Conservation (phyloP, 2,113 vertebrate species). For the Dermatemys mawii region DNA sequence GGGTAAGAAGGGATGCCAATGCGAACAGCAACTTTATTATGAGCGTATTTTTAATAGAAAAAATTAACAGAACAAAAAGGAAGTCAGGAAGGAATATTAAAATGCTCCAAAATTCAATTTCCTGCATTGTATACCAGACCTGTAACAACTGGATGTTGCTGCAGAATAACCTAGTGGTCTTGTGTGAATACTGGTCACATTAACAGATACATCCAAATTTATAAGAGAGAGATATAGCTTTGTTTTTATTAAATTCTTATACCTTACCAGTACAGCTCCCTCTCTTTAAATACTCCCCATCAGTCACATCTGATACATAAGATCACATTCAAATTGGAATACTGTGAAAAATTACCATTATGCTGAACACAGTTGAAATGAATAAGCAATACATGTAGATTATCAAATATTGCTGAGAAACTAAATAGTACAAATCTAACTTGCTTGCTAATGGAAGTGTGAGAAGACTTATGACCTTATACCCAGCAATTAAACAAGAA, state of each 20-base stretch:
- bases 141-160: background rate
- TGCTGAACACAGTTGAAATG: background rate
- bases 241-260: background rate
- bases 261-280: background rate
- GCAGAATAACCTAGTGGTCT: background rate
- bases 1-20: background rate
- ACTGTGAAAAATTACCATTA: background rate
- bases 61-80: background rate
- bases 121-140: background rate
- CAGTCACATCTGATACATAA: background rate
- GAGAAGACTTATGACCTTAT: background rate
- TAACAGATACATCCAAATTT: background rate
- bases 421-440: background rate
- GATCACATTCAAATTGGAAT: background rate
- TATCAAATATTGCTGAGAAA: background rate
- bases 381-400: background rate
- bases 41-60: background rate
- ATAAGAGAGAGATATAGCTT: background rate
- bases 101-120: background rate
- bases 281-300: background rate
- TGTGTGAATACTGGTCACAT: background rate
- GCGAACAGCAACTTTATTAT: background rate
- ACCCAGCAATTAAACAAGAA: slow-evolving; percentile 24
- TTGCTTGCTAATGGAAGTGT: background rate
- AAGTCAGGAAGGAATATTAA: background rate